These are phyloP conservation scores for Cossypha caffra DNA, from an alignment of 2,797 vertebrate species.

Conservation along the genomic window DNA sequence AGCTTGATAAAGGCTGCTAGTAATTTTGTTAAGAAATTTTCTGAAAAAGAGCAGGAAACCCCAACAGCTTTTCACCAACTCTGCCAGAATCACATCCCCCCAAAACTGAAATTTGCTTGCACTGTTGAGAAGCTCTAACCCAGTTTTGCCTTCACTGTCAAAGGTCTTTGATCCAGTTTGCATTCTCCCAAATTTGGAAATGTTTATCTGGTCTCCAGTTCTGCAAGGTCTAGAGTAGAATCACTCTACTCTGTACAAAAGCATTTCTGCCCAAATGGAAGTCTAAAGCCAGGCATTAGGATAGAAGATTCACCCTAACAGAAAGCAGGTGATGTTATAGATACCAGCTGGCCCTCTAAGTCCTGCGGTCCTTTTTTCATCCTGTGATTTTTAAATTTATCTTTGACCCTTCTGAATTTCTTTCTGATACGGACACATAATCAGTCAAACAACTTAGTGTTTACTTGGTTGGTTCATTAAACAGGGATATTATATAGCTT, in stretches of 20 bases:
- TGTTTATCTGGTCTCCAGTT: background rate
- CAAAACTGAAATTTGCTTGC: background rate
- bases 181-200: background rate
- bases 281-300: background rate
- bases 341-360: background rate
- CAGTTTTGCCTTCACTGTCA: background rate
- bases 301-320: slow-evolving; percentile 9
- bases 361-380: background rate
- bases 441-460: background rate
- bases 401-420: background rate
- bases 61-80: background rate
- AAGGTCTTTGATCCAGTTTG: background rate
- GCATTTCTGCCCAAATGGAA: background rate
- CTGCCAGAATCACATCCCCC: background rate
- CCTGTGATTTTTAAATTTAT: background rate
- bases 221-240: background rate
- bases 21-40: too few relatives aligned
- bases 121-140: background rate
- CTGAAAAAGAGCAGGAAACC: too few relatives aligned
- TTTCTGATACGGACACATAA: background rate
- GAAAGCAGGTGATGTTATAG: slow-evolving; percentile 5
- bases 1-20: too few relatives aligned
- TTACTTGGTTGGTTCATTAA: background rate
- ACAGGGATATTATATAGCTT: background rate
- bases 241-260: background rate